Percentiles rank a stretch among this genome's conserved stretches.
phyloP scores from a whole-genome alignment of 2,113 vertebrate genomes.

The Halichoeres trimaculatus region DNA sequence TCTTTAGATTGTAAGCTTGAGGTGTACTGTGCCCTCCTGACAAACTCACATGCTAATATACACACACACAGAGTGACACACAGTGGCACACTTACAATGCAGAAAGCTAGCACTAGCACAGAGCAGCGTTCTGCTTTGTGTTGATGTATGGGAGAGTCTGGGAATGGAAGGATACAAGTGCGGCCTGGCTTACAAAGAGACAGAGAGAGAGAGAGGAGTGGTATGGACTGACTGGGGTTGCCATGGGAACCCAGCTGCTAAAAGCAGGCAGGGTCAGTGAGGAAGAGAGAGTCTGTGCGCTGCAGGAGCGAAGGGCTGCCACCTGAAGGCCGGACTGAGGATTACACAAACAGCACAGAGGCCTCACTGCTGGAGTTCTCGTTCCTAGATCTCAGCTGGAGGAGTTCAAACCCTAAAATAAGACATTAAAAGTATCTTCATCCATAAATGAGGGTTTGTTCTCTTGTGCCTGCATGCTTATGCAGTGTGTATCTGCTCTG shows the following conservation, averaged over 20 bases:
- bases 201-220: slow-evolving; percentile 60
- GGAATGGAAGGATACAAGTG: slow-evolving; percentile 72
- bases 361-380: slow-evolving; percentile 3
- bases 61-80: too few species aligned
- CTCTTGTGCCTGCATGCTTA: slow-evolving; percentile 16
- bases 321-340: slow-evolving; percentile 59
- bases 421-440: neutral
- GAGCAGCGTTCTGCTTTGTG: slow-evolving; percentile 55
- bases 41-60: slow-evolving; percentile 12
- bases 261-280: slow-evolving; percentile 79
- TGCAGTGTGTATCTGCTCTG: slow-evolving; percentile 32
- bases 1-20: slow-evolving; percentile 47
- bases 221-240: slow-evolving; percentile 79
- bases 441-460: neutral
- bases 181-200: slow-evolving; percentile 69
- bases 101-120: slow-evolving; percentile 36
- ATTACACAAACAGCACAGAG: slow-evolving; percentile 64
- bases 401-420: neutral
- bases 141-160: slow-evolving; percentile 69
- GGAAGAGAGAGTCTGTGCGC: slow-evolving; percentile 60
- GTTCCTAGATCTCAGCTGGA: neutral
- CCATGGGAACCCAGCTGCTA: slow-evolving; percentile 82
- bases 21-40: slow-evolving; percentile 38
- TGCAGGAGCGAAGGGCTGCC: slow-evolving; percentile 68
- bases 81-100: slow-evolving; percentile 30